Percentiles rank a stretch among this genome's conserved stretches.
Evolutionary conservation across 2,888 invertebrate genomes (phyloP).

Genomic region (Dynastes tityus): DNA sequence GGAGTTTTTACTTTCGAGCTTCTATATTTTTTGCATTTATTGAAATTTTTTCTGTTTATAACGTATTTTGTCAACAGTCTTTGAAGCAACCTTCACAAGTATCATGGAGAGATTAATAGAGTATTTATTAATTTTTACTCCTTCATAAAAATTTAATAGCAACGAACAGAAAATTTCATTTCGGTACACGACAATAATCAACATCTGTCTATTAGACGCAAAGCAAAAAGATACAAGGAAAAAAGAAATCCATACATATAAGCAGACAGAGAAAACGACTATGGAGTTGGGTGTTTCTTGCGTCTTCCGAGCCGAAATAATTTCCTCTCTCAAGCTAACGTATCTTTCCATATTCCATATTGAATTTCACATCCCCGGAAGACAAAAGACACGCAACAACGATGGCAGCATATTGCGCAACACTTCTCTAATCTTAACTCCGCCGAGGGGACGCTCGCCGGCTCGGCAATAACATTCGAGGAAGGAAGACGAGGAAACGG

Average conservation of each 20-base stretch:
- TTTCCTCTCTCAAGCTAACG: constrained; percentile 28
- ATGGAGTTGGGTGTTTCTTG: background rate
- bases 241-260: background rate
- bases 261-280: background rate
- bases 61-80: no score
- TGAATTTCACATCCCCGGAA: constrained; percentile 42
- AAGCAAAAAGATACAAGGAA: background rate
- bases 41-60: no score
- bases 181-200: background rate
- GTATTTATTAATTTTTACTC: no score
- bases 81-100: no score
- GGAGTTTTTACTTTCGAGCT: no score
- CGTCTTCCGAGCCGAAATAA: constrained; percentile 14
- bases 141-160: background rate
- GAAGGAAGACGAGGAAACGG: constrained; percentile 8
- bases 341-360: constrained; percentile 41
- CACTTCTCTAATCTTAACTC: constrained; percentile 37
- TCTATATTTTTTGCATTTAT: no score
- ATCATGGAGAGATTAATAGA: no score
- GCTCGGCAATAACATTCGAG: background rate
- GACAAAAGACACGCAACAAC: constrained; percentile 23
- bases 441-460: constrained; percentile 19
- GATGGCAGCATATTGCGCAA: constrained; percentile 42
- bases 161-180: background rate
- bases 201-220: background rate